Percentiles rank a stretch among this genome's conserved stretches.
Evolutionary conservation across 2,113 vertebrate genomes (phyloP).

Genomic region (Beaufortia kweichowensis): DNA sequence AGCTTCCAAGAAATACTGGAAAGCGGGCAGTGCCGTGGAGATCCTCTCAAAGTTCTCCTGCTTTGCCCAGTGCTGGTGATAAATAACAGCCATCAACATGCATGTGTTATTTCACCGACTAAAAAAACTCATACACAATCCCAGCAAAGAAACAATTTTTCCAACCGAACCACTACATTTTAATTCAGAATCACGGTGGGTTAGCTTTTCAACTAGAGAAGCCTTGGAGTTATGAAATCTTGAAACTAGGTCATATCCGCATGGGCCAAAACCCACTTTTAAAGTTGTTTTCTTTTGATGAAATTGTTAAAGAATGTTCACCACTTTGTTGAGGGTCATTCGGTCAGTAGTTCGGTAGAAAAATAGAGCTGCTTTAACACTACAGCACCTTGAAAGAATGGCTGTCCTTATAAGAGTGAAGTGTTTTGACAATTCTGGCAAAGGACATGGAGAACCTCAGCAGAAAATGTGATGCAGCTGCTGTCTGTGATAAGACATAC

Average conservation of each 20-base stretch:
- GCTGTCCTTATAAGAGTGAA: slow-evolving; percentile 37
- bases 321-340: background rate
- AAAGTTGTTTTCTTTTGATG: slow-evolving; percentile 49
- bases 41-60: slow-evolving; percentile 60
- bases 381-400: slow-evolving; percentile 32
- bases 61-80: slow-evolving; percentile 60
- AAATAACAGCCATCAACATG: slow-evolving; percentile 66
- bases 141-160: slow-evolving; percentile 44
- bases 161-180: background rate
- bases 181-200: too few species aligned
- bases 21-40: slow-evolving; percentile 59
- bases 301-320: slow-evolving; percentile 48
- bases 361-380: slow-evolving; percentile 27
- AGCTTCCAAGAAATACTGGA: slow-evolving; percentile 68
- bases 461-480: slow-evolving; percentile 55
- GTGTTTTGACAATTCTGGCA: slow-evolving; percentile 49
- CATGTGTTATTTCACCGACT: slow-evolving; percentile 67
- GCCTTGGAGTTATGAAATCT: background rate
- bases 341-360: background rate
- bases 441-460: slow-evolving; percentile 34
- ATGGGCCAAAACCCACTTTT: background rate
- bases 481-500: slow-evolving; percentile 42
- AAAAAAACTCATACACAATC: slow-evolving; percentile 52
- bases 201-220: too few species aligned
- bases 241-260: slow-evolving; percentile 5